Evolutionary conservation across 1,140 invertebrate genomes (phyloP), one percentile per base, ranked within the genome.

Genomic region (Radopholus similis): DNA sequence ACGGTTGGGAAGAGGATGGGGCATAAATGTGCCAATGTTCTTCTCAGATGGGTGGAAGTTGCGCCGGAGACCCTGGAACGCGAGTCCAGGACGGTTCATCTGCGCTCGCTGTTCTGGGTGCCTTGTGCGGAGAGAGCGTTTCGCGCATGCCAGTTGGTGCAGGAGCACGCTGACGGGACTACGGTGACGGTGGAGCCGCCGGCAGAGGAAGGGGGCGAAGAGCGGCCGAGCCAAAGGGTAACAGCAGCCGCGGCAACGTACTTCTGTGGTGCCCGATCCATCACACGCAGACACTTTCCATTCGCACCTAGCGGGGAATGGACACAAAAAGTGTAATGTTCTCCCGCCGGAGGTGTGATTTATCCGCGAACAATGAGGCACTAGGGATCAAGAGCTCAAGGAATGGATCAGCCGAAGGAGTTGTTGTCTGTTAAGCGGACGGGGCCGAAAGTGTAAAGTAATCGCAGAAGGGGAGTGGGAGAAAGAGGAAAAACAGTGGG

Each of bases 21-120:
- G 37, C 2, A 4, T 18, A 21, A 21, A 11, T 60, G n/a, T 23
- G 13, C 8, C 2, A 23, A 26, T 59, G 5, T 42, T 28, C 9
- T 42, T 13, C 35, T 23, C 26, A 62, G 59, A 15, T 40, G 40
- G 49, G 34, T 62, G 15, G 59, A 62, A 26, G 59, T 49, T 18
- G 8, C 40, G 0, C 34, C 40, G 18, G 59, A 62, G 6, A 40
- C 42, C n/a, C 47, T 62, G 42, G 59, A 62, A 51, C 59, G 59
- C 18, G 59, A 62, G 49, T 35, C 59, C 11, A 49, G 59, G 59
- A 51, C 30, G 47, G n/a, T 32, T 42, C 2, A 62, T 32, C 32
- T 32, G 40, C 6, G n/a, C n/a, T n/a, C n/a, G n/a, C n/a, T n/a
- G n/a, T 62, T 62, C 47, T 62, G 59, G 59, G 21, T 62, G 49